Evolutionary conservation across 1,140 invertebrate species (phyloP).

Genomic region (Scaptomyza hsui): DNA sequence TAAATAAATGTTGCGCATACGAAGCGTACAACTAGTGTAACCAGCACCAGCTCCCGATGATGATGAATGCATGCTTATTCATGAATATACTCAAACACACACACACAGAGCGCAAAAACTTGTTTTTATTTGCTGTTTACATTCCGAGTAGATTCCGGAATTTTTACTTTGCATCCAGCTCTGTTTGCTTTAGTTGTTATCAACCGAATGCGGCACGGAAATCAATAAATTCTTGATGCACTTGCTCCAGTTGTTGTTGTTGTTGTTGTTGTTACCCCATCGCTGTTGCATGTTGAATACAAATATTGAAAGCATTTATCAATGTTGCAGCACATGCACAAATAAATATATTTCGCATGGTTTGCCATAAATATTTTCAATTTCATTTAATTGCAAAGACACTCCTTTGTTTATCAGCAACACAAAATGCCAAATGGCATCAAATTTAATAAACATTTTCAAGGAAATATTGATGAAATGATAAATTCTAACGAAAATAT

Average conservation of each 20-base stretch:
- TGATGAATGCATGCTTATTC: conserved; percentile 30
- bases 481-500: no score
- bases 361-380: conserved; percentile 34
- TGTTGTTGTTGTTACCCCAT: neutral
- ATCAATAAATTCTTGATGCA: conserved; percentile 64
- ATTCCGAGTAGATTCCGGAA: neutral
- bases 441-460: conserved; percentile 35
- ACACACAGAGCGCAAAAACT: conserved; percentile 7
- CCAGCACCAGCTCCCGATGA: conserved; percentile 2
- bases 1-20: conserved; percentile 52
- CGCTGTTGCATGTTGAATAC: conserved; percentile 30
- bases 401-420: conserved; percentile 4
- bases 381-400: conserved; percentile 32
- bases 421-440: conserved; percentile 24
- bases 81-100: conserved; percentile 12
- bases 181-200: conserved; percentile 39
- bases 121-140: conserved; percentile 14
- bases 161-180: neutral
- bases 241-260: neutral
- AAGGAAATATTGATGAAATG: neutral
- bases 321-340: conserved; percentile 39
- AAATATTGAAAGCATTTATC: conserved; percentile 64
- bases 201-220: conserved; percentile 32
- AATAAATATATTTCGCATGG: conserved; percentile 43
- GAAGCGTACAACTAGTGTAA: neutral